These are phyloP conservation scores for Zophobas atratus DNA, from an alignment of 1,140 invertebrate species.

Conservation along the genomic window DNA sequence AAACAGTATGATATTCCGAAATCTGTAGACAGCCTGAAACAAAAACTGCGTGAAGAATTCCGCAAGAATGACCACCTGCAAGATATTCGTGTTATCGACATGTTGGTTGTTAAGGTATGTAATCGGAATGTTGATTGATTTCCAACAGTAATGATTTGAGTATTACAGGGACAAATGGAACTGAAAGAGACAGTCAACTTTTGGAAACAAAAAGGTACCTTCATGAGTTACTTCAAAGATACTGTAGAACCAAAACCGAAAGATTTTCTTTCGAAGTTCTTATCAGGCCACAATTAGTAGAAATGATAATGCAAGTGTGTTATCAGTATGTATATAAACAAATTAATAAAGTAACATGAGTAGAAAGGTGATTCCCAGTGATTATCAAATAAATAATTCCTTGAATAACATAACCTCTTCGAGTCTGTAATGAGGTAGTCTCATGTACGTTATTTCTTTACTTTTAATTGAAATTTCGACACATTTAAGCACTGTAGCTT, in stretches of 20 bases:
- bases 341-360: too few relatives aligned
- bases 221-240: slow-evolving; percentile 92
- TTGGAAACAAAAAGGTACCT: slow-evolving; percentile 90
- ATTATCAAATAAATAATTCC: too few relatives aligned
- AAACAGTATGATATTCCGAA: slow-evolving; percentile 85
- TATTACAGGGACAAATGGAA: slow-evolving; percentile 93
- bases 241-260: slow-evolving; percentile 87
- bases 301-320: too few relatives aligned
- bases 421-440: too few relatives aligned
- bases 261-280: slow-evolving; percentile 95
- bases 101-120: slow-evolving; percentile 90
- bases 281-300: slow-evolving; percentile 1
- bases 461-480: too few relatives aligned
- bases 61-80: slow-evolving; percentile 81
- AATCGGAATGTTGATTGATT: slow-evolving; percentile 26
- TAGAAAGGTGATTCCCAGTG: too few relatives aligned
- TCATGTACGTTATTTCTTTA: too few relatives aligned
- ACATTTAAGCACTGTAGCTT: not conserved
- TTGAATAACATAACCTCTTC: too few relatives aligned
- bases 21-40: slow-evolving; percentile 75
- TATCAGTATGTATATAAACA: too few relatives aligned
- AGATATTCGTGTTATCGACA: slow-evolving; percentile 91
- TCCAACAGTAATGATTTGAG: slow-evolving; percentile 20
- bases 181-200: slow-evolving; percentile 87
- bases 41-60: slow-evolving; percentile 88